These are phyloP conservation scores for Epinephelus fuscoguttatus DNA, from an alignment of 2,113 vertebrate species.

Conservation along the genomic window DNA sequence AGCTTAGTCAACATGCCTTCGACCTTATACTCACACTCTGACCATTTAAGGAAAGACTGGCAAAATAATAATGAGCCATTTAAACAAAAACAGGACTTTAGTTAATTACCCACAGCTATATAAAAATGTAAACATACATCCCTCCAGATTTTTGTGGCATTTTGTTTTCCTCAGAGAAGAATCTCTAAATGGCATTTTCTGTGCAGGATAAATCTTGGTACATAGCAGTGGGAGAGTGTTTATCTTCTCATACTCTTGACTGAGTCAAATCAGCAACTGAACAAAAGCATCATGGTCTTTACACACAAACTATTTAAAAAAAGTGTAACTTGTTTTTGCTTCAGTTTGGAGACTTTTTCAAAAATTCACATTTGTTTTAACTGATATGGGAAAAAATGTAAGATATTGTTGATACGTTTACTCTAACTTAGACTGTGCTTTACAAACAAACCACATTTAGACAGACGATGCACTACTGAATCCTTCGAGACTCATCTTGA, in stretches of 20 bases:
- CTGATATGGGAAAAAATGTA: neutral
- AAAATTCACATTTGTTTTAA: neutral
- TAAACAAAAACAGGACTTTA: neutral
- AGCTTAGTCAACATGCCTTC: neutral
- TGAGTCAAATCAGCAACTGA: neutral
- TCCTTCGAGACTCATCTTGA: neutral
- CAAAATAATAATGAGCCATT: too few species aligned
- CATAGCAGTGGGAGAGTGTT: neutral
- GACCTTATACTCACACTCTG: conserved; percentile 2
- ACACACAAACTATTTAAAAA: neutral
- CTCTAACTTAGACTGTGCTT: too few species aligned
- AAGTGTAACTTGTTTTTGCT: neutral
- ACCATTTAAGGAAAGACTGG: neutral
- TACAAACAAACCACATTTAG: neutral
- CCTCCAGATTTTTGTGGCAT: neutral
- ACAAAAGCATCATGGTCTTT: neutral
- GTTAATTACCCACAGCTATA: neutral
- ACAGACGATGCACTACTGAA: neutral
- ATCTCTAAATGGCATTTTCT: neutral
- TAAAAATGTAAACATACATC: neutral
- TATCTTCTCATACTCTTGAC: neutral
- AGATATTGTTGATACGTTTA: neutral
- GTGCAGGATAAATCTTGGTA: neutral
- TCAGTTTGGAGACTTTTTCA: neutral
- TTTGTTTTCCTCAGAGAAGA: neutral